Percentiles rank a stretch among this genome's conserved stretches.
phyloP scores from a whole-genome alignment of 2,797 vertebrate species.

The Meda fulgida region DNA sequence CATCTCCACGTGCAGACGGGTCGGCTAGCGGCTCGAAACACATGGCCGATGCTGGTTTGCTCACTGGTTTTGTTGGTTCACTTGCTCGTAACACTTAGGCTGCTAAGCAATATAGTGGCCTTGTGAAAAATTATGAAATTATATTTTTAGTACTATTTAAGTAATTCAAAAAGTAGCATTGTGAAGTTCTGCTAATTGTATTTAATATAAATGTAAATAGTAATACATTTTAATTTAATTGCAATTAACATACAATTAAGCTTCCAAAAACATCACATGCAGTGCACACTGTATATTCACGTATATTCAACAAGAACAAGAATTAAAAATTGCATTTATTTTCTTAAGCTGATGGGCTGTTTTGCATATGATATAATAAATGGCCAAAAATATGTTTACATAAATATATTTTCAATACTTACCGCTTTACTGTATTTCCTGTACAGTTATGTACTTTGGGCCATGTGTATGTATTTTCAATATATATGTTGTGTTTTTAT shows the following conservation, averaged over 20 bases:
- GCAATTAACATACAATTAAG: neutral
- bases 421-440: too few species aligned
- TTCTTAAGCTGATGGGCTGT: neutral
- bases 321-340: too few species aligned
- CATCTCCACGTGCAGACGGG: neutral
- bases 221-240: neutral
- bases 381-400: too few species aligned
- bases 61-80: neutral
- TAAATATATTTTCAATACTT: too few species aligned
- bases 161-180: neutral
- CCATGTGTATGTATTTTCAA: too few species aligned
- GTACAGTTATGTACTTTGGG: too few species aligned
- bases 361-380: neutral
- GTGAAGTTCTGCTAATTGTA: neutral
- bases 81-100: too few species aligned
- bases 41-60: too few species aligned
- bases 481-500: too few species aligned
- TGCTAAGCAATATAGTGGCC: too few species aligned
- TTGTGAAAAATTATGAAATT: neutral
- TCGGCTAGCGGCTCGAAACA: neutral
- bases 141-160: neutral
- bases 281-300: neutral
- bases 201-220: neutral
- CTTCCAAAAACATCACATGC: neutral
- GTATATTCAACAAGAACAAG: too few species aligned